Conservation (phyloP, 2,888 invertebrate species). For the Cepaea hortensis region DNA sequence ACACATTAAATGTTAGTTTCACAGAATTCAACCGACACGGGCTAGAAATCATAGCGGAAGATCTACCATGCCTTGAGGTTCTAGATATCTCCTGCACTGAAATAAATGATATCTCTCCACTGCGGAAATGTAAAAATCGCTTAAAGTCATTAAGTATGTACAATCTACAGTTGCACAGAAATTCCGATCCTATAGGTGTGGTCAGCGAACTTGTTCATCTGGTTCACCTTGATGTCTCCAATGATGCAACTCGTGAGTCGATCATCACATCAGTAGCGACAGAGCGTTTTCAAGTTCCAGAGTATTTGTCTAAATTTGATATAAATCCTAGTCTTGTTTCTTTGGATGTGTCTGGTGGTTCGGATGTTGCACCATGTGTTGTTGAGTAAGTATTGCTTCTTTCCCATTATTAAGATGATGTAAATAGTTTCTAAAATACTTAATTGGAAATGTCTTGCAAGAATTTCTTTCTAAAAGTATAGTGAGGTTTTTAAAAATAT, state of each 20-base stretch:
- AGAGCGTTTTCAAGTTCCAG: conserved; percentile 64
- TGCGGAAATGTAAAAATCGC: conserved; percentile 79
- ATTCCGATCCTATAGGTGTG: conserved; percentile 76
- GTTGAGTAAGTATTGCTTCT: conserved; percentile 30
- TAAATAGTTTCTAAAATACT: too few relatives aligned
- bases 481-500: too few relatives aligned
- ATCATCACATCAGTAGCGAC: conserved; percentile 77
- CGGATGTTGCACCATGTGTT: conserved; percentile 75
- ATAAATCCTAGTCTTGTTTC: conserved; percentile 80
- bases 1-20: conserved; percentile 81
- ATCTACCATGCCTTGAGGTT: conserved; percentile 81
- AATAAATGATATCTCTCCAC: conserved; percentile 81
- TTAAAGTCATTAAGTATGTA: conserved; percentile 81
- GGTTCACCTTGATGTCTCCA: conserved; percentile 80
- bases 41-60: conserved; percentile 82
- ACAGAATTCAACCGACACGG: conserved; percentile 84
- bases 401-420: too few relatives aligned
- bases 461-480: too few relatives aligned
- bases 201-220: conserved; percentile 79
- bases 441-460: too few relatives aligned
- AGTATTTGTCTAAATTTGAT: conserved; percentile 65
- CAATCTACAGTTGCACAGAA: conserved; percentile 77
- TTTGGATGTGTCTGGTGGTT: conserved; percentile 83
- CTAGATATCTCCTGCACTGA: conserved; percentile 83
- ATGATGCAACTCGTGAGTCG: conserved; percentile 76